Conservation (phyloP, 2,888 invertebrate species). For the Cybosia mesomella region DNA sequence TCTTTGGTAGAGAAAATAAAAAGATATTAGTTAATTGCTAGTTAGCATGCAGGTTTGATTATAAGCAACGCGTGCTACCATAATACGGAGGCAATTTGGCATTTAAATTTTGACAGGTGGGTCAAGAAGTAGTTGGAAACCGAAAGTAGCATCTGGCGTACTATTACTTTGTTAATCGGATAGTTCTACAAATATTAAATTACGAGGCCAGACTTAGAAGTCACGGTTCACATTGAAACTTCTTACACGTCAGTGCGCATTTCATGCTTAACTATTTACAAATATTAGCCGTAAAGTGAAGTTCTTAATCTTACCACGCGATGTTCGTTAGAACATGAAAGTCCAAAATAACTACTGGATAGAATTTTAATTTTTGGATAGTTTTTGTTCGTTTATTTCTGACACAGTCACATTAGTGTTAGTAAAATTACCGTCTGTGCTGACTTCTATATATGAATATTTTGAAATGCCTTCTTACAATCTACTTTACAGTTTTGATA, state of each 20-base stretch:
- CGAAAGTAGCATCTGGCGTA: slow-evolving; percentile 55
- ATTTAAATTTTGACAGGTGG: slow-evolving; percentile 61
- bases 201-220: slow-evolving; percentile 38
- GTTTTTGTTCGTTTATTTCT: slow-evolving; percentile 25
- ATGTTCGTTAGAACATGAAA: slow-evolving; percentile 42
- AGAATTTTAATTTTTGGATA: slow-evolving; percentile 39
- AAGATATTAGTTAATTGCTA: slow-evolving; percentile 62
- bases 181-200: slow-evolving; percentile 51
- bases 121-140: slow-evolving; percentile 51
- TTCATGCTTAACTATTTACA: slow-evolving; percentile 24
- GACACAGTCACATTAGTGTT: slow-evolving; percentile 1
- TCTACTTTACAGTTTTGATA: not conserved
- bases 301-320: slow-evolving; percentile 14
- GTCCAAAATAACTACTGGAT: slow-evolving; percentile 38
- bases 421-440: not conserved
- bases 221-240: slow-evolving; percentile 44
- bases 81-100: slow-evolving; percentile 61
- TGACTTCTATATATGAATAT: not conserved
- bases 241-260: slow-evolving; percentile 34
- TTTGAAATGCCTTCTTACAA: not conserved
- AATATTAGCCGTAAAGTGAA: slow-evolving; percentile 15
- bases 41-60: slow-evolving; percentile 56
- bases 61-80: slow-evolving; percentile 50
- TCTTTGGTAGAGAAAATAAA: slow-evolving; percentile 51
- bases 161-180: slow-evolving; percentile 40